A percentile compares a stretch with the other conserved stretches of the same genome.
Evolutionary conservation across 2,888 invertebrate species (phyloP).

Genomic region (Epirrita christyi): DNA sequence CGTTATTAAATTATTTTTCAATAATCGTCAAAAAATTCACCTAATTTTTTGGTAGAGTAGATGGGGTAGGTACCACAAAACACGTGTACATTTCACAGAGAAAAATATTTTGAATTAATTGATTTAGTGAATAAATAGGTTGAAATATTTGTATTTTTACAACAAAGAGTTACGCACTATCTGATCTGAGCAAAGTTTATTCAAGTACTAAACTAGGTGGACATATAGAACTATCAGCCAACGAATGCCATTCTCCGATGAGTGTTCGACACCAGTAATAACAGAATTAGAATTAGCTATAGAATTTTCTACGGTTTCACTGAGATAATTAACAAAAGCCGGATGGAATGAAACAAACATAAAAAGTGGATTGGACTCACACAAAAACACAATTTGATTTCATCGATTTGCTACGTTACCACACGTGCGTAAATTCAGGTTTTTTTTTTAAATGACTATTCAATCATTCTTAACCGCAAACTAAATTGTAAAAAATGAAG

Average conservation of each 20-base stretch:
- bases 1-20: no score
- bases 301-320: constrained; percentile 35
- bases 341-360: constrained; percentile 44
- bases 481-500: not conserved
- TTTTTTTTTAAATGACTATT: not conserved
- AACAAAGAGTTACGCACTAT: constrained; percentile 2
- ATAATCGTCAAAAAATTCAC: no score
- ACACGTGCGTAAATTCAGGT: not conserved
- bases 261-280: constrained; percentile 10
- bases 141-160: not conserved
- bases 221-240: constrained; percentile 19
- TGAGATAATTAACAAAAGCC: constrained; percentile 56
- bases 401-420: constrained; percentile 5
- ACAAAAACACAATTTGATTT: constrained; percentile 14
- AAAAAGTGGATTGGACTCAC: constrained; percentile 30
- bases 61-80: no score
- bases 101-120: no score
- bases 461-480: not conserved
- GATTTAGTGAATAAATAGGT: no score
- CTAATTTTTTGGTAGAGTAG: no score
- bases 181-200: constrained; percentile 1
- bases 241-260: constrained; percentile 26
- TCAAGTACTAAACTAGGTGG: not conserved
- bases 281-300: constrained; percentile 27
- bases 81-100: no score